Evolutionary conservation across 2,888 invertebrate genomes (phyloP), one percentile per base, ranked within the genome.

Genomic region (Lepetodrilus schrolli): DNA sequence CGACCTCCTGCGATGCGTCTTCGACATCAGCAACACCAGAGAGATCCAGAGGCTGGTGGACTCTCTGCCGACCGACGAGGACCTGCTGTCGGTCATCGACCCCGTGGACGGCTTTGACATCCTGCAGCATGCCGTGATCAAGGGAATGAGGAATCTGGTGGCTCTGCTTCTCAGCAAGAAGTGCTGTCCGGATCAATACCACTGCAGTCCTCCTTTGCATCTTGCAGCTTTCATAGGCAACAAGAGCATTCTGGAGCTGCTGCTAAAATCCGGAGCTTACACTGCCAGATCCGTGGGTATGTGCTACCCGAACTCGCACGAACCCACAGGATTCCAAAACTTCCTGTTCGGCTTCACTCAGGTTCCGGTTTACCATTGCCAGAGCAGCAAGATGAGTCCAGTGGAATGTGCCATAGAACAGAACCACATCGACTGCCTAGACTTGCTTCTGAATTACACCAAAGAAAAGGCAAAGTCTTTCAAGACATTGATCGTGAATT

Each of bases 241-340:
- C 85, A 93, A 93, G 83, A 93, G 94, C 80, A 93, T 94, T 84
- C 94, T 94, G 13, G 94, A 94, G 86, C 85, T 94, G 48, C 88
- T 95, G 38, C 86, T 94, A 70, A 93, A 94, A 82, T 93, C 94
- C 89, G 94, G 94, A 23, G 94, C 94, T 4, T 92, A 94, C 78
- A 93, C 94, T 17, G 94, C 94, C 88, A 93, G 94, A 0, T 94
- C 94, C 86, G 49, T 69, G 17, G 91, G 94, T 21, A 94, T 95
- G 93, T 95, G 95, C 86, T 95, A 94, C 92, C 95, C 95, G 0
- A 94, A 94, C 7, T 92, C 93, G 4, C 94, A 95, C 86, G 93
- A 81, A 21, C 85, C 87, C 0, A 72, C 84, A 20, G 58, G 72
- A 23, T 77, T 75, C 50, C 72, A 81, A 36, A 77, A 79, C 48